These are phyloP conservation scores for Lepidostoma basale DNA, from an alignment of 1,140 invertebrate species.

Conservation along the genomic window DNA sequence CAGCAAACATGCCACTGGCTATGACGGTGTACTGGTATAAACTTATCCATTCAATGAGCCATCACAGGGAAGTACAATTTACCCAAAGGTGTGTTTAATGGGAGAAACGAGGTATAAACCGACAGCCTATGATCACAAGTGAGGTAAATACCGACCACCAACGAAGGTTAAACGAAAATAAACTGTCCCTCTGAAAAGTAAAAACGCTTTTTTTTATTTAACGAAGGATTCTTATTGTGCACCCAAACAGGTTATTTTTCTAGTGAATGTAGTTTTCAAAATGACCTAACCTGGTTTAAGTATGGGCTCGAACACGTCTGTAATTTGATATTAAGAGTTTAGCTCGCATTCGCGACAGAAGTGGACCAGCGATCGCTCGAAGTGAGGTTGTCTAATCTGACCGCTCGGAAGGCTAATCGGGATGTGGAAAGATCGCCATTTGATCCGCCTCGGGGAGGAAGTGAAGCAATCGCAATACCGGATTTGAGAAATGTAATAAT, in stretches of 20 bases:
- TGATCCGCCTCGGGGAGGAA: background rate
- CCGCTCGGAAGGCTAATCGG: background rate
- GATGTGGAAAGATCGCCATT: too few species aligned
- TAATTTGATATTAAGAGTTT: too few species aligned
- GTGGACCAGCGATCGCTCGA: too few species aligned
- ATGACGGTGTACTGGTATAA: background rate
- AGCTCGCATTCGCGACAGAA: too few species aligned
- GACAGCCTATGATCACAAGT: slow-evolving; percentile 10
- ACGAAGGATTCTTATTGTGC: slow-evolving; percentile 6
- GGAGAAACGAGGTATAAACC: slow-evolving; percentile 8
- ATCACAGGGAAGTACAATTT: background rate
- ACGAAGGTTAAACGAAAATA: background rate
- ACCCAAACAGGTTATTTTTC: slow-evolving; percentile 4
- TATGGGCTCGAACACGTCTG: too few species aligned
- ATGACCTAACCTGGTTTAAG: too few species aligned
- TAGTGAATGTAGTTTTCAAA: slow-evolving; percentile 23
- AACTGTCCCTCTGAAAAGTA: background rate
- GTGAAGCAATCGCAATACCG: background rate
- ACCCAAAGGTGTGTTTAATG: slow-evolving; percentile 8
- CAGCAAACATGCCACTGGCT: background rate
- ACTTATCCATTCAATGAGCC: background rate
- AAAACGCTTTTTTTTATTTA: background rate
- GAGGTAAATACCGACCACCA: background rate
- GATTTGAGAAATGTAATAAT: too few species aligned
- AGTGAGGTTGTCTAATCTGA: too few species aligned